These are phyloP conservation scores for Craseonycteris thonglongyai DNA, from an alignment of 2,113 vertebrate genomes.

Conservation along the genomic window DNA sequence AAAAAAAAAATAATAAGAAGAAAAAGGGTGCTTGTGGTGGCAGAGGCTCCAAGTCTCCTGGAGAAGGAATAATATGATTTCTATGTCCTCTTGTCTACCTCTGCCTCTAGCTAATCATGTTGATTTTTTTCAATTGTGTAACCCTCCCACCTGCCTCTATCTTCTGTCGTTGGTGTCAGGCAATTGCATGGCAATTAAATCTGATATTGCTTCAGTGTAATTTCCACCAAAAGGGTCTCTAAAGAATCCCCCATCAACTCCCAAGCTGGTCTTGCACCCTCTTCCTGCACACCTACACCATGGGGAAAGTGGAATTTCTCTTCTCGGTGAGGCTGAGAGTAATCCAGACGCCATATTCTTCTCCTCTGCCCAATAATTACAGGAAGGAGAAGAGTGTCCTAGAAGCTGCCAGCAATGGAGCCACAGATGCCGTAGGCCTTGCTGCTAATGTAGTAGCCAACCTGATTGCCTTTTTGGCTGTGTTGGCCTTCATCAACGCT, in stretches of 20 bases:
- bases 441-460: constrained; percentile 92
- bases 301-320: not conserved
- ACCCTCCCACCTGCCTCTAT: not conserved
- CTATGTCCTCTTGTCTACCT: not conserved
- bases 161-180: not conserved
- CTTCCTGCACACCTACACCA: not conserved
- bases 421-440: constrained; percentile 84
- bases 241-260: not conserved
- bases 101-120: not conserved
- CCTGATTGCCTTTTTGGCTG: constrained; percentile 90
- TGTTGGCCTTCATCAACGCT: constrained; percentile 89
- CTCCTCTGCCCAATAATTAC: not conserved
- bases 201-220: not conserved
- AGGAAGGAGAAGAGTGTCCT: constrained; percentile 90
- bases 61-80: not conserved
- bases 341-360: not conserved
- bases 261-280: not conserved
- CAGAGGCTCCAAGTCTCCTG: not conserved
- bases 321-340: not conserved
- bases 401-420: constrained; percentile 92
- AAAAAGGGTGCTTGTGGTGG: not conserved
- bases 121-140: not conserved
- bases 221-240: not conserved
- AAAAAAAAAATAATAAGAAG: too few relatives aligned
- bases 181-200: not conserved